Conservation (phyloP, 2,113 vertebrate species). For the Halichoerus grypus region DNA sequence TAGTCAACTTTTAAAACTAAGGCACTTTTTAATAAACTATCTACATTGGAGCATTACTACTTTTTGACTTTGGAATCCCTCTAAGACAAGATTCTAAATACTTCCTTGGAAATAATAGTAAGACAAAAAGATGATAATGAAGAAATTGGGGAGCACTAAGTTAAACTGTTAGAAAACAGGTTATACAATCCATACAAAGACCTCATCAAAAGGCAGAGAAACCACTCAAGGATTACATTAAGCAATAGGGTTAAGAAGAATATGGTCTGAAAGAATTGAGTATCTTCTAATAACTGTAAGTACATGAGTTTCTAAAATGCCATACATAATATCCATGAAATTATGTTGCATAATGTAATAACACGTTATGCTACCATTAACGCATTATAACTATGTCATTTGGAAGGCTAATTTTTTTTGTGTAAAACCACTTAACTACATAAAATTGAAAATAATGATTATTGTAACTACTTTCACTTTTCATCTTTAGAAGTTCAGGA, state of each 20-base stretch:
- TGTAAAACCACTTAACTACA: slow-evolving; percentile 91
- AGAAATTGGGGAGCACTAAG: slow-evolving; percentile 39
- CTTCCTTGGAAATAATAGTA: slow-evolving; percentile 4
- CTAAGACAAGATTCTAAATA: slow-evolving; percentile 59
- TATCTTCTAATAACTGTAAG: slow-evolving; percentile 88
- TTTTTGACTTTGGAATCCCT: neutral
- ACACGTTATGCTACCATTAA: slow-evolving; percentile 91
- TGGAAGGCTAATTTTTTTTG: slow-evolving; percentile 89
- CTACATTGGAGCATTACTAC: neutral
- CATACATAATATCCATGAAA: slow-evolving; percentile 89
- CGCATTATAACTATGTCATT: slow-evolving; percentile 89
- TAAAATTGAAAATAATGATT: slow-evolving; percentile 92
- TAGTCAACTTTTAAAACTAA: neutral
- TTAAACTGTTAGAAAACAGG: slow-evolving; percentile 64
- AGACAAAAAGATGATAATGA: slow-evolving; percentile 24
- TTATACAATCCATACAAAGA: slow-evolving; percentile 64
- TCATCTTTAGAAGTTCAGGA: slow-evolving; percentile 88
- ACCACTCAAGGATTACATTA: slow-evolving; percentile 84
- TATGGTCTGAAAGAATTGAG: slow-evolving; percentile 86
- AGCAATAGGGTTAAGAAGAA: slow-evolving; percentile 86
- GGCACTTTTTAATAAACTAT: neutral
- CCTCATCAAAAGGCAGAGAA: slow-evolving; percentile 80
- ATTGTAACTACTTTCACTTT: slow-evolving; percentile 89
- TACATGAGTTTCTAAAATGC: slow-evolving; percentile 88
- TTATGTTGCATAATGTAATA: slow-evolving; percentile 90